phyloP scores from a whole-genome alignment of 2,888 invertebrate species.

The Hoplodrina ambigua region DNA sequence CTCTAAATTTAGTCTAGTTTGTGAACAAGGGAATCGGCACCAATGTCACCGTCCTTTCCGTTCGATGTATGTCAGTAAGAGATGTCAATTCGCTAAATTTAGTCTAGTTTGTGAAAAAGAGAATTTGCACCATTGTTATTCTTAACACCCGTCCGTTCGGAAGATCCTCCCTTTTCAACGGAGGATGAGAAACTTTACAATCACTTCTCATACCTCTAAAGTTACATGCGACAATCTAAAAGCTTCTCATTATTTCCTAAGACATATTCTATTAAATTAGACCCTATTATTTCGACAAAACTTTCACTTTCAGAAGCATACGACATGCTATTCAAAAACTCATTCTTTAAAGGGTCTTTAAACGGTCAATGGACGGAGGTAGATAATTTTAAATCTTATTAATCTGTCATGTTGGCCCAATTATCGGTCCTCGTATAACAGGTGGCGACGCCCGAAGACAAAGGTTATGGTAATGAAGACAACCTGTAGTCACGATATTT shows the following conservation, averaged over 20 bases:
- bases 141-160: too few relatives aligned
- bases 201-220: too few relatives aligned
- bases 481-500: constrained; percentile 37
- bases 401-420: constrained; percentile 39
- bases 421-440: constrained; percentile 39
- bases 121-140: too few relatives aligned
- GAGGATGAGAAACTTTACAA: too few relatives aligned
- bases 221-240: too few relatives aligned
- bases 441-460: constrained; percentile 47
- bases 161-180: too few relatives aligned
- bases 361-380: constrained; percentile 14
- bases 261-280: constrained; percentile 21
- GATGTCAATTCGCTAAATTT: too few relatives aligned
- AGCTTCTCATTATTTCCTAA: not conserved
- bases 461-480: constrained; percentile 43
- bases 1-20: too few relatives aligned
- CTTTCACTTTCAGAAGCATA: constrained; percentile 44
- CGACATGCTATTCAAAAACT: not conserved
- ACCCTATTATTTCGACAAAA: constrained; percentile 5
- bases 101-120: too few relatives aligned
- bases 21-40: too few relatives aligned
- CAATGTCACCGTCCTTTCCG: too few relatives aligned
- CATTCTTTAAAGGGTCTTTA: not conserved
- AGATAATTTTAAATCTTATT: constrained; percentile 36
- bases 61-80: too few relatives aligned